These are phyloP conservation scores for Arizona elegans DNA, from an alignment of 2,113 vertebrate genomes.

Conservation along the genomic window DNA sequence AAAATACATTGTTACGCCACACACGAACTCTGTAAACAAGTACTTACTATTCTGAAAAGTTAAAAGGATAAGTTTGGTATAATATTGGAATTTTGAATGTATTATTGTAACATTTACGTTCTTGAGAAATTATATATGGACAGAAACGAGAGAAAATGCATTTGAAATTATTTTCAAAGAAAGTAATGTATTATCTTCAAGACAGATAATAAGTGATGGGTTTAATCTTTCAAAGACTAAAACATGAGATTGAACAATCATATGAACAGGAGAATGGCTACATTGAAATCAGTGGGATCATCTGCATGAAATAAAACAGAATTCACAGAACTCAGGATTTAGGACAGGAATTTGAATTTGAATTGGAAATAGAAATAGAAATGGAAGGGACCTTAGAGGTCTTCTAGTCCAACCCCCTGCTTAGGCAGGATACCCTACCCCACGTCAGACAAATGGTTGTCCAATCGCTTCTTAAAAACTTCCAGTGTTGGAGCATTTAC, in stretches of 20 bases:
- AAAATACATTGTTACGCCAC: slow-evolving; percentile 44
- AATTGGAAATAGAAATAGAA: no score
- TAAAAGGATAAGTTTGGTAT: slow-evolving; percentile 30
- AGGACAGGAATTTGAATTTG: background rate
- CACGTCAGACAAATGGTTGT: no score
- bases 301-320: background rate
- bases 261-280: background rate
- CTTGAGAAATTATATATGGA: background rate
- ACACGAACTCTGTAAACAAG: slow-evolving; percentile 26
- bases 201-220: background rate
- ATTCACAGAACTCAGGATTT: background rate
- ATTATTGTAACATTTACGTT: background rate
- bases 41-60: background rate
- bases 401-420: no score
- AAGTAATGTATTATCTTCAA: background rate
- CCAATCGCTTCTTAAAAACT: no score
- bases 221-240: background rate
- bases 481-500: no score
- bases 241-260: background rate
- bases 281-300: background rate
- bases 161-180: background rate
- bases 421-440: no score
- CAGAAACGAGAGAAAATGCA: fast-evolving
- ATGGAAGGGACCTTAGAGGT: no score
- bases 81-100: slow-evolving; percentile 9